Evolutionary conservation across 2,888 invertebrate species (phyloP).

Genomic region (Rhyacophila evoluta): DNA sequence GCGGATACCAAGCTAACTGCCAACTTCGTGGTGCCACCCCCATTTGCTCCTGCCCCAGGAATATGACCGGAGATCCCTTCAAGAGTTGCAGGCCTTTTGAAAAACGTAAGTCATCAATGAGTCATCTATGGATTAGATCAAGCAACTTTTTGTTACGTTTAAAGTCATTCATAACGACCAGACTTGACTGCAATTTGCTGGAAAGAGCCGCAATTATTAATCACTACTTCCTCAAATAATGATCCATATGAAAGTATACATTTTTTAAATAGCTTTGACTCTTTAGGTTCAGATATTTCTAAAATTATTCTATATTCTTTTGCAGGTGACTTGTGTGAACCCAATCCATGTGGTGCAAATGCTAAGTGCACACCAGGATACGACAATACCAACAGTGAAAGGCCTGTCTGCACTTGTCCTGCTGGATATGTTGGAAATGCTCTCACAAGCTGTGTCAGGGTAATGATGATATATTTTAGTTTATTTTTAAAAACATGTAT

Average conservation of each 20-base stretch:
- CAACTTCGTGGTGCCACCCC: constrained; percentile 82
- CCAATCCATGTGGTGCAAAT: constrained; percentile 87
- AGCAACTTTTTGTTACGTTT: too few relatives aligned
- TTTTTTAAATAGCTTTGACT: too few relatives aligned
- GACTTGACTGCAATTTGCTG: too few relatives aligned
- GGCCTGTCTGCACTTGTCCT: constrained; percentile 88
- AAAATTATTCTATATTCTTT: neutral
- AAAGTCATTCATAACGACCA: too few relatives aligned
- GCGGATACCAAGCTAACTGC: constrained; percentile 85
- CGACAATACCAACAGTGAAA: constrained; percentile 83
- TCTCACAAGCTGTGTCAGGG: constrained; percentile 75
- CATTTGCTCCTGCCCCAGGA: constrained; percentile 86
- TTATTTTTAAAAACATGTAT: too few relatives aligned
- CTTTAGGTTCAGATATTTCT: too few relatives aligned
- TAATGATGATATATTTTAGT: too few relatives aligned
- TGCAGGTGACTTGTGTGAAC: constrained; percentile 83
- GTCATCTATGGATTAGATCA: too few relatives aligned
- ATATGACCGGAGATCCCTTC: constrained; percentile 91
- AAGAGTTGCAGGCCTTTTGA: constrained; percentile 84
- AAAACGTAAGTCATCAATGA: constrained; percentile 71
- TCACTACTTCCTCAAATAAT: too few relatives aligned
- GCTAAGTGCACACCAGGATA: constrained; percentile 86
- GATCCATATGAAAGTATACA: too few relatives aligned
- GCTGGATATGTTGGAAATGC: constrained; percentile 84
- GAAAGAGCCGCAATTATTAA: too few relatives aligned